Evolutionary conservation across 1,140 invertebrate genomes (phyloP).

Genomic region (Vanessa tameamea): DNA sequence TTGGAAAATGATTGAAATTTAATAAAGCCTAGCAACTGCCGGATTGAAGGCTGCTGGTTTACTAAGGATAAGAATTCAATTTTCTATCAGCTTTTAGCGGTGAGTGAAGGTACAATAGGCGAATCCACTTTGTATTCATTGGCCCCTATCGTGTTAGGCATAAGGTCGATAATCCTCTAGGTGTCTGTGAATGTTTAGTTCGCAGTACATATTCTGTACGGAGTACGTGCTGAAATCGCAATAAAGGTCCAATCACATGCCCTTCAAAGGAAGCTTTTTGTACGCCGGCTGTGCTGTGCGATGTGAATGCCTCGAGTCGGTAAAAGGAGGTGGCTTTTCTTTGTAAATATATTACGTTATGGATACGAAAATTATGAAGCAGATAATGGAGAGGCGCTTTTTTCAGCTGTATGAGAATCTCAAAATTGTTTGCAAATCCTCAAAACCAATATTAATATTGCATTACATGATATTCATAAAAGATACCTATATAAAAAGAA

Average conservation of each 20-base stretch:
- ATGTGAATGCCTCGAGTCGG: constrained; percentile 14
- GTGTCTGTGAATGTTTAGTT: constrained; percentile 3
- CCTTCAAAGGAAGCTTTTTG: constrained; percentile 44
- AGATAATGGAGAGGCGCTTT: background rate
- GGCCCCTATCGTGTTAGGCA: constrained; percentile 11
- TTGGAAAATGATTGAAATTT: constrained; percentile 40
- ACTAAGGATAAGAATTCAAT: constrained; percentile 51
- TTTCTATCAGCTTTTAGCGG: constrained; percentile 48
- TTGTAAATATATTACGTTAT: constrained; percentile 13
- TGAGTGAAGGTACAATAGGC: constrained; percentile 32
- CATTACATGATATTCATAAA: no score
- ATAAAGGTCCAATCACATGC: constrained; percentile 60
- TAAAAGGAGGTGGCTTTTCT: constrained; percentile 2
- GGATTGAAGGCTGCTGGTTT: constrained; percentile 42
- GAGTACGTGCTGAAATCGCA: constrained; percentile 49
- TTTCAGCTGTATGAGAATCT: background rate
- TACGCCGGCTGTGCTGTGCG: constrained; percentile 21
- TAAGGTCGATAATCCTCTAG: constrained; percentile 22
- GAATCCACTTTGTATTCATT: constrained; percentile 20
- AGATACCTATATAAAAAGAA: no score
- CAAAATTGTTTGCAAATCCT: background rate
- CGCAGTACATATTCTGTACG: constrained; percentile 20
- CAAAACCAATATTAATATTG: no score
- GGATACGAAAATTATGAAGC: constrained; percentile 4
- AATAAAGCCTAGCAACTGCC: constrained; percentile 41